These are phyloP conservation scores for Psittacula derbiana DNA, from an alignment of 2,797 vertebrate genomes.

Conservation along the genomic window DNA sequence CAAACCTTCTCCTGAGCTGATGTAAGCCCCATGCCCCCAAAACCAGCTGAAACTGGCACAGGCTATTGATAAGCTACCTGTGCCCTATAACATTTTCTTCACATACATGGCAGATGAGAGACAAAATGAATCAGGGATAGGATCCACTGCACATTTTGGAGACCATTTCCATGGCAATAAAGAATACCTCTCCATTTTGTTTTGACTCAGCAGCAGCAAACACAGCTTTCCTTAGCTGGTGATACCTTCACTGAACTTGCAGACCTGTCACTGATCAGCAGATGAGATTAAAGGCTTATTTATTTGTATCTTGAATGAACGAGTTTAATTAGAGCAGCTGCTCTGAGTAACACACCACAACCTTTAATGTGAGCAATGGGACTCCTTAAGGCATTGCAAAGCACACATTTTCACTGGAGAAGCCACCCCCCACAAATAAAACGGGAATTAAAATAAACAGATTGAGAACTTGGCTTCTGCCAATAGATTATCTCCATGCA, in stretches of 20 bases:
- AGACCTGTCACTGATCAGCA: slow-evolving; percentile 27
- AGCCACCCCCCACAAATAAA: neutral
- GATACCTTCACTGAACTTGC: neutral
- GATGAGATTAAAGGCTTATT: slow-evolving; percentile 44
- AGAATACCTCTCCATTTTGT: neutral
- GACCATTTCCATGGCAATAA: neutral
- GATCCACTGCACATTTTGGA: neutral
- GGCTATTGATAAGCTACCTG: neutral
- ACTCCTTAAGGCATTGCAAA: slow-evolving; percentile 50
- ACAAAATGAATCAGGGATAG: neutral
- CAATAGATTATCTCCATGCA: neutral
- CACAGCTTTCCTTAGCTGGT: neutral
- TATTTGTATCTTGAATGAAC: slow-evolving; percentile 33
- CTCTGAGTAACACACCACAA: slow-evolving; percentile 47
- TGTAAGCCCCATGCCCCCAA: neutral
- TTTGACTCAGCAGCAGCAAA: neutral
- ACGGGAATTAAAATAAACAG: neutral
- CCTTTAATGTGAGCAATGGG: slow-evolving; percentile 60
- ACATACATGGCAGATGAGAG: neutral
- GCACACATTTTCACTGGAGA: slow-evolving; percentile 18
- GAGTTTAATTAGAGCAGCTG: slow-evolving; percentile 36
- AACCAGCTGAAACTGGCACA: neutral
- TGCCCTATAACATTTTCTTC: neutral
- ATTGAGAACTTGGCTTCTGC: neutral
- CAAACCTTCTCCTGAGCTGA: neutral